phyloP scores from a whole-genome alignment of 2,797 vertebrate species.

The Enteromius viviparus region DNA sequence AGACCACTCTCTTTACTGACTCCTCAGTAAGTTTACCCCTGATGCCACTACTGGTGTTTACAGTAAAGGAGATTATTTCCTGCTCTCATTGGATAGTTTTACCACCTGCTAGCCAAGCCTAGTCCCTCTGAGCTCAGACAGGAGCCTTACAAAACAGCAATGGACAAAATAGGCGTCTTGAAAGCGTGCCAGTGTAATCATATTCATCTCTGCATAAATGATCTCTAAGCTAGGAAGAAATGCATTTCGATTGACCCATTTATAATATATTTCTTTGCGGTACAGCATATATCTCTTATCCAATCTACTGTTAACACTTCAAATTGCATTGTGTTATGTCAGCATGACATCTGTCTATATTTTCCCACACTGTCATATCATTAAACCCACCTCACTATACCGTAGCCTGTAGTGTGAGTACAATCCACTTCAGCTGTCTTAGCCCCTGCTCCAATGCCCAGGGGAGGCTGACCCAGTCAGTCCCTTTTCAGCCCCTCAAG shows the following conservation, averaged over 20 bases:
- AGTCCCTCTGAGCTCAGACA: conserved; percentile 23
- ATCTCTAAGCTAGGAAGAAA: conserved; percentile 1
- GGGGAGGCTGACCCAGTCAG: conserved; percentile 50
- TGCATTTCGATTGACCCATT: not conserved
- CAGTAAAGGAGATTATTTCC: conserved; percentile 77
- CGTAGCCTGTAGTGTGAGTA: conserved; percentile 22
- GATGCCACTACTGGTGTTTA: conserved; percentile 73
- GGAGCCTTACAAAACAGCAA: conserved; percentile 56
- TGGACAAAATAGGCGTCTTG: conserved; percentile 44
- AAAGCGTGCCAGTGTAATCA: conserved; percentile 30
- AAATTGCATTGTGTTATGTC: not conserved
- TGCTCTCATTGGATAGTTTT: conserved; percentile 79
- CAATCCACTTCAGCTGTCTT: conserved; percentile 27
- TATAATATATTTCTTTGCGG: not conserved
- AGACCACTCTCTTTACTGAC: not conserved
- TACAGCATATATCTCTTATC: not conserved
- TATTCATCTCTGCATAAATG: not conserved
- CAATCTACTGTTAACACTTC: conserved; percentile 8
- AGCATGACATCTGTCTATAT: conserved; percentile 1
- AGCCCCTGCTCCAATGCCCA: conserved; percentile 43
- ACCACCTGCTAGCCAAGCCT: conserved; percentile 69
- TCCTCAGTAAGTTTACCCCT: not conserved
- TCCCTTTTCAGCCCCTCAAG: conserved; percentile 54
- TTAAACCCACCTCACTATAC: conserved; percentile 9
- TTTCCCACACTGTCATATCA: conserved; percentile 13